Conservation (phyloP, 2,113 vertebrate species). For the Tympanuchus pallidicinctus region DNA sequence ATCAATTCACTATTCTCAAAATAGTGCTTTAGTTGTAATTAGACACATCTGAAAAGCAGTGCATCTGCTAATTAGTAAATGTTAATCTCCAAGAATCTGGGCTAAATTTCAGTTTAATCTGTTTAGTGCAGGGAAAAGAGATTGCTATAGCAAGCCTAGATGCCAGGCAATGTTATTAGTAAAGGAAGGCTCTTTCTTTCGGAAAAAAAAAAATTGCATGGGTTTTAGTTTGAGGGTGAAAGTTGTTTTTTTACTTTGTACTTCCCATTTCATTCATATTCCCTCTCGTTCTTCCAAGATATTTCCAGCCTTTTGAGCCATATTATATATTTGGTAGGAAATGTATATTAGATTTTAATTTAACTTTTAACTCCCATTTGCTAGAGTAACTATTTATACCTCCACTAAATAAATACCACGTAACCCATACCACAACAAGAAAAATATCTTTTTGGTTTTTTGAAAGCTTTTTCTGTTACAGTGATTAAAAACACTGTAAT, state of each 20-base stretch:
- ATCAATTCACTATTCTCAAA: conserved; percentile 2
- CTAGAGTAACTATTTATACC: neutral
- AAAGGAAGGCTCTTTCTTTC: neutral
- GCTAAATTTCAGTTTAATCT: neutral
- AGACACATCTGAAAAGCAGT: neutral
- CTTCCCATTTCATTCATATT: neutral
- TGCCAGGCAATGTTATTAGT: neutral
- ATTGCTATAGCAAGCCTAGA: neutral
- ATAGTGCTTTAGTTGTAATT: neutral
- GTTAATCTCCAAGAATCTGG: neutral
- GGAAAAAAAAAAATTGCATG: neutral
- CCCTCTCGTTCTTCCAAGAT: neutral
- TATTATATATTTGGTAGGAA: neutral
- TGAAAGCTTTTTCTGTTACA: neutral
- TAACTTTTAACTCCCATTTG: neutral
- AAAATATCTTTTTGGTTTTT: fast-evolving
- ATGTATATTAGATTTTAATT: neutral
- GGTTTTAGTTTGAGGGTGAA: neutral
- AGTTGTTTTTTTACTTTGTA: neutral
- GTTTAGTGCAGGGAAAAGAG: neutral
- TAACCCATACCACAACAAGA: neutral
- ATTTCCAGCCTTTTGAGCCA: neutral
- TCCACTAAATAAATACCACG: neutral
- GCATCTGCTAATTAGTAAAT: neutral
- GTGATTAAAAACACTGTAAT: neutral